Base-by-base conservation (phyloP, 2,888 invertebrate genomes). In the Magallana nippona region DNA sequence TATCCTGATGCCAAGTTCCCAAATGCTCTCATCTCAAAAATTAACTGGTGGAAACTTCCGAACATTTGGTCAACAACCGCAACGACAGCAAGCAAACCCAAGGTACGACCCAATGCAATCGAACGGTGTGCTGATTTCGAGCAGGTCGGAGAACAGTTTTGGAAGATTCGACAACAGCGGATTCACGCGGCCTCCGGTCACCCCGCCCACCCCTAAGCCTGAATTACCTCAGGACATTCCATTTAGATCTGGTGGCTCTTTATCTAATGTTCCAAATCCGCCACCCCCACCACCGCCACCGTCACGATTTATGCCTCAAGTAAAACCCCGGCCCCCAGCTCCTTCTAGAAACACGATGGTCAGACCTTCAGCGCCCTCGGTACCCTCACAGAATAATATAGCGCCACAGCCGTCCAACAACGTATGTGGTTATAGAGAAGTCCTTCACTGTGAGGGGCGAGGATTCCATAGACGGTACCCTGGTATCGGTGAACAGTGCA, bases 81-180 rank as follows among this genome's bases (percentile, higher is more conserved):
- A 13, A 17, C 11, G 5, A 11, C 32, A 15, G 13, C 22, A 32
- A 15, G 13, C 27, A 71, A 71, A 32, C 5, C 71, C 10, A 71
- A 10, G 22, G 32, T 27, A 71, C 15, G 10, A 27, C 15, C 71
- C 22, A 11, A 22, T 17, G 22, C 71, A 13, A 13, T 22, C 71
- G 13, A 19, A 71, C 5, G 71, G 71, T 1, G 27, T 71, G 15
- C 22, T 71, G 15, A 22, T 71, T 71, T 71, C 71, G 0, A 15
- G 71, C 2, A 19, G 60, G 10, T 27, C 27, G 32, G 15, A 22
- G 15, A 71, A 71, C 15, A 32, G 22, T 15, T 71, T 71, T 71
- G 71, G 71, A 27, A 19, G 71, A 71, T 71, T 71, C 32, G 44
- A 44, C 44, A 22, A 71, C 71, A 71, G 62, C 10, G 62, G 71